These are phyloP conservation scores for Drosophila maculinotata DNA, from an alignment of 2,888 invertebrate species.

Conservation along the genomic window DNA sequence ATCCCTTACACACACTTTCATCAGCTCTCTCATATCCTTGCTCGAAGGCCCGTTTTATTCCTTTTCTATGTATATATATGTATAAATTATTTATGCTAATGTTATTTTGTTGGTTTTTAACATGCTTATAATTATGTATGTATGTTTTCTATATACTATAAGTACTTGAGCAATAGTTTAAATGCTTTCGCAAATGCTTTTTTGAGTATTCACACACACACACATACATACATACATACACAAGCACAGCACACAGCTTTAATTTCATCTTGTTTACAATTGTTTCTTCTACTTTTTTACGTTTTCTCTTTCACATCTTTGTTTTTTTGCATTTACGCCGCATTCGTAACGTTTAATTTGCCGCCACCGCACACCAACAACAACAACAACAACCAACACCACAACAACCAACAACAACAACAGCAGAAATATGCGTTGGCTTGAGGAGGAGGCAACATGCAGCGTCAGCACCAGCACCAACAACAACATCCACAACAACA, in stretches of 20 bases:
- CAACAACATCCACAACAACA: conserved; percentile 16
- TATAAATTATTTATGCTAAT: conserved; percentile 29
- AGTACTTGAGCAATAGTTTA: conserved; percentile 42
- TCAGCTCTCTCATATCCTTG: conserved; percentile 44
- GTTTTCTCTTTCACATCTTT: conserved; percentile 59
- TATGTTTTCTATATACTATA: conserved; percentile 1
- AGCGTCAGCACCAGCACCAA: conserved; percentile 34
- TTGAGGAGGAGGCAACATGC: conserved; percentile 47
- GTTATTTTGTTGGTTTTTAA: conserved; percentile 12
- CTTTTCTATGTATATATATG: conserved; percentile 12
- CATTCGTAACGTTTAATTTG: conserved; percentile 62
- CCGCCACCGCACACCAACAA: conserved; percentile 30
- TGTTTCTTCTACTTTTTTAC: conserved; percentile 32
- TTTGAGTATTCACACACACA: conserved; percentile 20
- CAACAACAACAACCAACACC: conserved; percentile 19
- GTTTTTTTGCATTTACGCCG: conserved; percentile 53
- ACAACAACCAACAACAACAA: conserved; percentile 23
- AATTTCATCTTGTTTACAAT: conserved; percentile 47
- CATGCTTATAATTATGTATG: not conserved
- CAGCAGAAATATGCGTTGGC: conserved; percentile 52
- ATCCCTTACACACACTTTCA: conserved; percentile 33
- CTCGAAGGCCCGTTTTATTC: conserved; percentile 34
- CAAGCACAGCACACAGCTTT: conserved; percentile 26
- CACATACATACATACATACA: not conserved
- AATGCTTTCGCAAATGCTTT: conserved; percentile 51